These are phyloP conservation scores for Melanostoma mellinum DNA, from an alignment of 2,888 invertebrate genomes.

Conservation along the genomic window DNA sequence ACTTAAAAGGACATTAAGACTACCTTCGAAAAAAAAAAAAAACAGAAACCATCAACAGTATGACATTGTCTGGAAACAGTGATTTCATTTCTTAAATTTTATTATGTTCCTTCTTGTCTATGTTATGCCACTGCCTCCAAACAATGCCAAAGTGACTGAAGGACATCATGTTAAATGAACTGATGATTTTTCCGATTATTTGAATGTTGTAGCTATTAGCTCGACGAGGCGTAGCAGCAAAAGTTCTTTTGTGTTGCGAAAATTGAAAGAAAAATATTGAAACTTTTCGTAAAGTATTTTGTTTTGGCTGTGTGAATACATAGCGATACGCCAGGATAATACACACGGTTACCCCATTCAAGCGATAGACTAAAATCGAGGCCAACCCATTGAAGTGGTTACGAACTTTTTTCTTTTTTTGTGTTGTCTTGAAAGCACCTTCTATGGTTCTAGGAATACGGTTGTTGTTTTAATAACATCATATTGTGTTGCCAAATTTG, in stretches of 20 bases:
- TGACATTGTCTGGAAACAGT: constrained; percentile 31
- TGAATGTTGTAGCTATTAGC: constrained; percentile 72
- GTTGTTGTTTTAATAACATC: constrained; percentile 61
- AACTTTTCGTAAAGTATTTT: constrained; percentile 58
- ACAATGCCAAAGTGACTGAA: constrained; percentile 50
- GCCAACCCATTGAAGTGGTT: constrained; percentile 61
- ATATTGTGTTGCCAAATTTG: constrained; percentile 69
- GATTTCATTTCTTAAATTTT: constrained; percentile 20
- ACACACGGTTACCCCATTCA: constrained; percentile 25
- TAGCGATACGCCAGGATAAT: constrained; percentile 16
- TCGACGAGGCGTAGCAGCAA: constrained; percentile 69
- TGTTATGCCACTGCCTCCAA: constrained; percentile 18
- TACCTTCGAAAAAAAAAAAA: constrained; percentile 11
- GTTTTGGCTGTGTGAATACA: constrained; percentile 18
- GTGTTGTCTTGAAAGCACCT: not conserved
- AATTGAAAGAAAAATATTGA: constrained; percentile 71
- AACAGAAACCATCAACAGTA: constrained; percentile 41
- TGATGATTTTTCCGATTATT: constrained; percentile 72
- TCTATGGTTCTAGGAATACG: not conserved
- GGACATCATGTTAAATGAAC: constrained; percentile 72
- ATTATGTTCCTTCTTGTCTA: not conserved
- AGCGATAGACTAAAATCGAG: constrained; percentile 1
- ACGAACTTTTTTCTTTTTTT: constrained; percentile 31
- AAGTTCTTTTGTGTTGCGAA: constrained; percentile 67
- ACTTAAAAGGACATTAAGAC: constrained; percentile 62